Percentiles rank a stretch among this genome's conserved stretches.
Evolutionary conservation across 1,140 invertebrate species (phyloP).

Genomic region (Brachionus rotundiformis): DNA sequence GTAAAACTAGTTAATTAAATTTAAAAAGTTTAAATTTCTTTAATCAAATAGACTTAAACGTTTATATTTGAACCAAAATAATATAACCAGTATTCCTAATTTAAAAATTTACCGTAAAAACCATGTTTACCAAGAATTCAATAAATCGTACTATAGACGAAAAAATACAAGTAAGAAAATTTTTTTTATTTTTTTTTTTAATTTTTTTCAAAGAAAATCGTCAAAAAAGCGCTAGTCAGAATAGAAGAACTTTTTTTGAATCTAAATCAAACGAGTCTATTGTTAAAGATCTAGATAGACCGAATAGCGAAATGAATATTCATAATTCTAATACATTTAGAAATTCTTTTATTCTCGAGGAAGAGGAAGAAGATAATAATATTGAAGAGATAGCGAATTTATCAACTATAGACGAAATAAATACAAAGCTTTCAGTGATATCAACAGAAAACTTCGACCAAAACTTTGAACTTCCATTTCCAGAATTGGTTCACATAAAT

Average conservation of each 20-base stretch:
- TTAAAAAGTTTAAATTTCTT: background rate
- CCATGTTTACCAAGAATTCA: constrained; percentile 51
- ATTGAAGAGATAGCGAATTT: constrained; percentile 40
- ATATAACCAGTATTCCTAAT: constrained; percentile 60
- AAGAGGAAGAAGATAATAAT: constrained; percentile 49
- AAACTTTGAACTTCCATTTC: constrained; percentile 56
- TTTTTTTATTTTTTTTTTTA: background rate
- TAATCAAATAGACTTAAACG: constrained; percentile 57
- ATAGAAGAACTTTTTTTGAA: background rate
- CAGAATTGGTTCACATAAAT: constrained; percentile 59
- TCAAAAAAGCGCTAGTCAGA: background rate
- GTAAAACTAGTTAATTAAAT: background rate
- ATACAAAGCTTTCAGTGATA: background rate
- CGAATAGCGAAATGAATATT: constrained; percentile 46
- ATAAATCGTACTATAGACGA: constrained; percentile 22
- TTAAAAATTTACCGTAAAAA: constrained; percentile 59
- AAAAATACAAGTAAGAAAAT: background rate
- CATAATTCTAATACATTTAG: constrained; percentile 43
- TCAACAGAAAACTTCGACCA: constrained; percentile 48
- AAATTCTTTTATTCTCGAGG: constrained; percentile 51
- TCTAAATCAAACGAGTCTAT: constrained; percentile 45
- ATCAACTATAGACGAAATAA: constrained; percentile 8
- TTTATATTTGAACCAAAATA: constrained; percentile 62
- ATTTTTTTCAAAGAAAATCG: background rate
- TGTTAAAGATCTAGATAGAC: constrained; percentile 48